Conservation (phyloP, 2,113 vertebrate genomes). For the Tyrannus savana region DNA sequence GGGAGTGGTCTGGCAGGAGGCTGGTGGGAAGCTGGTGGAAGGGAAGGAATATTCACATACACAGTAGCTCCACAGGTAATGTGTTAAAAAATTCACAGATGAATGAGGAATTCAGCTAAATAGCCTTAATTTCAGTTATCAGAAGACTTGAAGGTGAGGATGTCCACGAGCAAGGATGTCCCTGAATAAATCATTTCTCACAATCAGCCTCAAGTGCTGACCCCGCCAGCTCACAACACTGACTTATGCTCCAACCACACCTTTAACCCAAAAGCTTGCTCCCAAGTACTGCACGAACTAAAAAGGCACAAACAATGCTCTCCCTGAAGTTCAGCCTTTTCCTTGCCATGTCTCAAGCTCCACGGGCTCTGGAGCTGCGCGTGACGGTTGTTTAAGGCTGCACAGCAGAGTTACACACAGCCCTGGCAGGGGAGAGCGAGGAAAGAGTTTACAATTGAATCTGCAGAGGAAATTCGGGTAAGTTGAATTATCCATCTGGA, state of each 20-base stretch:
- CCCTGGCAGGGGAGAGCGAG: slow-evolving; percentile 9
- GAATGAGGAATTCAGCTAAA: background rate
- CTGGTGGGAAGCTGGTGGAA: background rate
- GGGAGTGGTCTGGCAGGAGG: background rate
- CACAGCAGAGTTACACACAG: background rate
- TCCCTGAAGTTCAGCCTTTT: background rate
- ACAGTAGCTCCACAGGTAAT: background rate
- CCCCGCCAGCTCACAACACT: background rate
- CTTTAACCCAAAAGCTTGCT: background rate
- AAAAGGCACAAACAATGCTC: background rate
- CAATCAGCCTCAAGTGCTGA: background rate
- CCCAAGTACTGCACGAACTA: background rate
- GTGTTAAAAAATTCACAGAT: background rate
- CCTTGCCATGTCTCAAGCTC: background rate
- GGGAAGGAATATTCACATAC: background rate
- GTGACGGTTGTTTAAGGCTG: background rate
- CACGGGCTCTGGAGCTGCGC: background rate
- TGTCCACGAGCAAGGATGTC: background rate
- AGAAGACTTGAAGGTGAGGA: background rate
- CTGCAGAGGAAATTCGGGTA: slow-evolving; percentile 50
- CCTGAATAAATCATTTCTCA: background rate
- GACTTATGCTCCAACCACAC: background rate
- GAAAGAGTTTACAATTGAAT: slow-evolving; percentile 39
- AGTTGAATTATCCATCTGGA: slow-evolving; percentile 51
- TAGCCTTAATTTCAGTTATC: background rate